A percentile compares a stretch with the other conserved stretches of the same genome.
These are phyloP conservation scores for Onychomys arenicola DNA, from an alignment of 2,797 vertebrate species.

Conservation along the genomic window DNA sequence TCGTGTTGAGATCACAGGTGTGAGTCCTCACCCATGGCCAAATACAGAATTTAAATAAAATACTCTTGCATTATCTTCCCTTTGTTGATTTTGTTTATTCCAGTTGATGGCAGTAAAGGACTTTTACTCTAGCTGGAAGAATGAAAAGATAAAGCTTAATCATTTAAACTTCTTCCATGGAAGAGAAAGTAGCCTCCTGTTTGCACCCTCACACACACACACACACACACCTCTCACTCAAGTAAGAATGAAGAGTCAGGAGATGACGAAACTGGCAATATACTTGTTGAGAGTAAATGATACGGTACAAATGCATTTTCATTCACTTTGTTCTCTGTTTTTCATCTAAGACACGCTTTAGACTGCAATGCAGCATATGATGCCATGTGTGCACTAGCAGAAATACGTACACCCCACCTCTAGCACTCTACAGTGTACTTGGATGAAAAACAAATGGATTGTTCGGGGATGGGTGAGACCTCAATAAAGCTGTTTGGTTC, in stretches of 20 bases:
- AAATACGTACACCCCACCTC: conserved; percentile 48
- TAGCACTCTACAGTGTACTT: conserved; percentile 57
- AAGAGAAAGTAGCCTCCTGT: background rate
- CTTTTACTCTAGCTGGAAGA: conserved; percentile 75
- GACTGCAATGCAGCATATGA: conserved; percentile 38
- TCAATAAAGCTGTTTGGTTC: conserved; percentile 75
- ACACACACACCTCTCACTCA: background rate
- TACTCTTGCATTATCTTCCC: conserved; percentile 17
- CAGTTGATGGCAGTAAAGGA: conserved; percentile 88
- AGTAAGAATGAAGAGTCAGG: background rate
- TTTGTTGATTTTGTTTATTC: conserved; percentile 79
- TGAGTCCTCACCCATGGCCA: background rate
- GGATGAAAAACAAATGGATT: conserved; percentile 47
- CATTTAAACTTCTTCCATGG: background rate
- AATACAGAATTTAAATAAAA: conserved; percentile 36
- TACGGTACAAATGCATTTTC: background rate
- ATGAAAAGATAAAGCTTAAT: conserved; percentile 16
- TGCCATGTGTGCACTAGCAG: conserved; percentile 46
- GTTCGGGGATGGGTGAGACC: conserved; percentile 51
- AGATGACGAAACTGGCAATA: background rate
- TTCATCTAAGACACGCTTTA: background rate
- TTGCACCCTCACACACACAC: background rate
- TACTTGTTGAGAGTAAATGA: conserved; percentile 59
- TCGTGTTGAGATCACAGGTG: background rate
- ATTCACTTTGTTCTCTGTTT: conserved; percentile 32